Evolutionary conservation across 2,113 vertebrate species (phyloP).

Genomic region (Gopherus evgoodei): DNA sequence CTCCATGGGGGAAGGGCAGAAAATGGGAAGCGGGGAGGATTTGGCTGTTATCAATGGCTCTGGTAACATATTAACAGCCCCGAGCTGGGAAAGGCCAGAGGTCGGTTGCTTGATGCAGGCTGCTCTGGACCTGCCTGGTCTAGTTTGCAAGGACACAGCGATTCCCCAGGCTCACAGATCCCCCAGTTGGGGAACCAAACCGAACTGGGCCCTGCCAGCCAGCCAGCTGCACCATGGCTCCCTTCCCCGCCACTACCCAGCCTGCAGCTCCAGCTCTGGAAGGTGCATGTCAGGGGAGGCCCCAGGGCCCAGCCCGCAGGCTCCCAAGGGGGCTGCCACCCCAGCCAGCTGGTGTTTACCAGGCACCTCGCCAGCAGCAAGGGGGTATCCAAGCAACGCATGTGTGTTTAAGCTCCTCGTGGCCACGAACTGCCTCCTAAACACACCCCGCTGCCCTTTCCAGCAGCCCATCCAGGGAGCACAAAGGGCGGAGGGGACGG

Average conservation of each 20-base stretch:
- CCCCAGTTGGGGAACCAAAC: too few species aligned
- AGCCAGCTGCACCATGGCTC: neutral
- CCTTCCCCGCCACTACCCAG: neutral
- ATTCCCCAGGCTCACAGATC: too few species aligned
- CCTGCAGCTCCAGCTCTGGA: neutral
- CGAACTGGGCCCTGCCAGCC: neutral
- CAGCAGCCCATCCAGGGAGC: neutral
- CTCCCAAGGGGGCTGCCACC: neutral
- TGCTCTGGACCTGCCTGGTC: neutral
- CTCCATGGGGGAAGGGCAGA: neutral
- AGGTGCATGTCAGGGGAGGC: neutral
- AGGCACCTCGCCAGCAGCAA: neutral
- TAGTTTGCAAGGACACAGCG: neutral
- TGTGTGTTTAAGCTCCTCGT: neutral
- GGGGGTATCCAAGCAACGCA: neutral
- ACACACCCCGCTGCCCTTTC: neutral
- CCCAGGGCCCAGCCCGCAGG: neutral
- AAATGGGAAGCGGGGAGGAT: neutral
- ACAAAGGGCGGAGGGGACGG: neutral
- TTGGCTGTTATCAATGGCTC: neutral
- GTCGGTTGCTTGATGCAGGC: neutral
- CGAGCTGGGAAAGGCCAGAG: neutral
- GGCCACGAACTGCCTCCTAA: neutral
- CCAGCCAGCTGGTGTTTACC: neutral
- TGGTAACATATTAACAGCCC: neutral